Percentiles rank a stretch among this genome's conserved stretches.
Conservation (phyloP, 2,888 invertebrate species). For the Sisyra terminalis region DNA sequence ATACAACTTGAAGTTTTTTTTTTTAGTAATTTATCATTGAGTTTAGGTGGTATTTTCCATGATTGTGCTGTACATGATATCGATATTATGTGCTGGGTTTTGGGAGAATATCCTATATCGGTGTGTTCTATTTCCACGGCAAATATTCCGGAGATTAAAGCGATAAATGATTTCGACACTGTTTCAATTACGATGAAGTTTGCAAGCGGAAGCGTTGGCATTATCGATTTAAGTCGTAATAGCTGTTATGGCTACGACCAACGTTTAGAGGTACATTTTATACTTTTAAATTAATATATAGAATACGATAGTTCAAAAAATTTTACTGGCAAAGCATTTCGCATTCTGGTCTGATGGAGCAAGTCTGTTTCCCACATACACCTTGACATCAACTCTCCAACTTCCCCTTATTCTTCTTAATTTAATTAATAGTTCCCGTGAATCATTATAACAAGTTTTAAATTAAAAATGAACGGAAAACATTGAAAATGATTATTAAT, state of each 20-base stretch:
- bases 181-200: conserved; percentile 41
- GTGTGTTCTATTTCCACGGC: conserved; percentile 36
- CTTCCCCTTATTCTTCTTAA: no score
- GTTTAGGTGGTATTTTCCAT: conserved; percentile 50
- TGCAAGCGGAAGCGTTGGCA: conserved; percentile 41
- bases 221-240: conserved; percentile 44
- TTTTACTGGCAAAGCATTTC: no score
- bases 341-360: no score
- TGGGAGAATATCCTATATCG: conserved; percentile 40
- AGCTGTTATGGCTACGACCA: conserved; percentile 51
- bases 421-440: no score
- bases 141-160: conserved; percentile 40
- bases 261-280: conserved; percentile 34
- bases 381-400: no score
- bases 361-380: no score
- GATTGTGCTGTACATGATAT: conserved; percentile 55
- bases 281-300: background rate
- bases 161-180: conserved; percentile 44
- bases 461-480: no score
- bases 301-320: no score
- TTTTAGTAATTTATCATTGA: conserved; percentile 4
- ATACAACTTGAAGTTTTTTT: background rate
- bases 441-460: no score
- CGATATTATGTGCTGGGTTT: conserved; percentile 44
- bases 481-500: no score